A percentile compares a stretch with the other conserved stretches of the same genome.
Evolutionary conservation across 2,888 invertebrate genomes (phyloP).

Genomic region (Drosophila infuscata): DNA sequence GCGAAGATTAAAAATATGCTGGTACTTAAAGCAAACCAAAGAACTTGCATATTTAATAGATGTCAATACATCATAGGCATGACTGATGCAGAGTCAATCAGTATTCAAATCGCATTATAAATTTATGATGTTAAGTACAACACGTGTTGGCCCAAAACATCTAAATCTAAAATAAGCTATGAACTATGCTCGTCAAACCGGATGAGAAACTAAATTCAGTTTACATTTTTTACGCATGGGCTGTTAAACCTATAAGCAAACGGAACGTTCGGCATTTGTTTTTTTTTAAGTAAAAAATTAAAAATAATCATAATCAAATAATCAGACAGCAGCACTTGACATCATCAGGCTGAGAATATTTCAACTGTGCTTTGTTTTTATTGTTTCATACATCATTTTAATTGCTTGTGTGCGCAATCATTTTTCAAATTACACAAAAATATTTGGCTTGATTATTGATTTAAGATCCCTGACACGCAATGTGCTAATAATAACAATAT

Average conservation of each 20-base stretch:
- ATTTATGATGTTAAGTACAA: conserved; percentile 4
- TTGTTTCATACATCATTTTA: conserved; percentile 35
- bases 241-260: conserved; percentile 54
- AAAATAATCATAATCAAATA: conserved; percentile 35
- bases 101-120: conserved; percentile 2
- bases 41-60: conserved; percentile 9
- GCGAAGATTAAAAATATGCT: conserved; percentile 16
- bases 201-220: conserved; percentile 26
- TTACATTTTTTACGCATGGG: conserved; percentile 29
- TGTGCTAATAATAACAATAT: conserved; percentile 30
- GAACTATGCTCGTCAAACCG: conserved; percentile 52
- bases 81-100: background rate
- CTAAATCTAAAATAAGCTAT: background rate
- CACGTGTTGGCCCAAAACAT: conserved; percentile 28
- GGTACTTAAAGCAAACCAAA: conserved; percentile 34
- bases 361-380: conserved; percentile 2
- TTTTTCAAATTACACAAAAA: conserved; percentile 48
- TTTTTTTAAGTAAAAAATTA: conserved; percentile 19
- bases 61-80: conserved; percentile 4
- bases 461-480: conserved; percentile 36
- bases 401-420: conserved; percentile 48
- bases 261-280: conserved; percentile 31
- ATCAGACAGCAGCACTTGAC: conserved; percentile 45
- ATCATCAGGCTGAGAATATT: conserved; percentile 56
- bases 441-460: conserved; percentile 54